phyloP scores from a whole-genome alignment of 2,113 vertebrate species.

The Crotophaga sulcirostris region DNA sequence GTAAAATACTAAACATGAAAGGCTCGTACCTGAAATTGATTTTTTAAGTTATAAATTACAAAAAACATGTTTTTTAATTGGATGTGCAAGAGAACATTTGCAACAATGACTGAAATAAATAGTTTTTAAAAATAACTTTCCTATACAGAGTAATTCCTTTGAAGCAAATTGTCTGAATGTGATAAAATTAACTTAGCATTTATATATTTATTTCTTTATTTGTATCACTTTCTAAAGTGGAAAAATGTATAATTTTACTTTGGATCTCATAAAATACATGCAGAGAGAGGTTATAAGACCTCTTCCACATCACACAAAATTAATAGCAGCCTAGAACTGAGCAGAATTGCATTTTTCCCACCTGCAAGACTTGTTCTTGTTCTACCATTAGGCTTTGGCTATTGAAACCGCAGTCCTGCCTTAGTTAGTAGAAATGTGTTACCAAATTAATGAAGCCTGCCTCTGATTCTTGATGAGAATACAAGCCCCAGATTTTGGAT shows the following conservation, averaged over 20 bases:
- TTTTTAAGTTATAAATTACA: constrained; percentile 24
- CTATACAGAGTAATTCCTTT: not conserved
- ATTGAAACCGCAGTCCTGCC: not conserved
- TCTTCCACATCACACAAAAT: not conserved
- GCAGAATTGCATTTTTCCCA: not conserved
- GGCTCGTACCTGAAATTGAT: not conserved
- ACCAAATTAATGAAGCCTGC: not conserved
- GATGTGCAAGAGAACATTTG: constrained; percentile 1
- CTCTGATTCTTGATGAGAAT: not conserved
- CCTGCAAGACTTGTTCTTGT: not conserved
- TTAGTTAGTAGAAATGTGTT: not conserved
- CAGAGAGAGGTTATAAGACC: not conserved
- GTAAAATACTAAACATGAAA: not conserved
- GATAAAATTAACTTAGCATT: not conserved
- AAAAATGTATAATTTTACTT: not conserved
- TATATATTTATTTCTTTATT: not conserved
- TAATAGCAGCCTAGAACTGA: too few relatives aligned
- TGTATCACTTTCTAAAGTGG: not conserved
- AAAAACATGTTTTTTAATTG: constrained; percentile 19
- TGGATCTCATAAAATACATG: not conserved
- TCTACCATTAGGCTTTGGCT: not conserved
- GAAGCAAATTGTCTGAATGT: not conserved
- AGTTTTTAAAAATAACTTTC: constrained; percentile 28
- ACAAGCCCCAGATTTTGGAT: not conserved
- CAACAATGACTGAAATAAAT: not conserved